Percentiles rank a stretch among this genome's conserved stretches.
phyloP scores from a whole-genome alignment of 2,113 vertebrate genomes.

The Gnathochromis pfefferi region DNA sequence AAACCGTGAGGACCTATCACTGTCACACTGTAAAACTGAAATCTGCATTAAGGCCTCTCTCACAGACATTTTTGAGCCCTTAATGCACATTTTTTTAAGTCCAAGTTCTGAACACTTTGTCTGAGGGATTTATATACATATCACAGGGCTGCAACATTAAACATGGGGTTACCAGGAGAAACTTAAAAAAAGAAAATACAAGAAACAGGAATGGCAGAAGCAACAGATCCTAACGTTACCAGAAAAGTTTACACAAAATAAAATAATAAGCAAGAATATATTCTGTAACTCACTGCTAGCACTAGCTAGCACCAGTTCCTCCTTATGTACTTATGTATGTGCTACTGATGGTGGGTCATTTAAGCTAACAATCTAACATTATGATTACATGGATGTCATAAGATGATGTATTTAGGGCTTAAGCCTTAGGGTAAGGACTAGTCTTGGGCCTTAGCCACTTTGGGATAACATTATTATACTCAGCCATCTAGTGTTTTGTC shows the following conservation, averaged over 20 bases:
- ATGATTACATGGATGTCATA: neutral
- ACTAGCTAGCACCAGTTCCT: neutral
- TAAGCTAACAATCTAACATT: neutral
- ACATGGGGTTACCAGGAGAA: neutral
- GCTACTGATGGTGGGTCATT: neutral
- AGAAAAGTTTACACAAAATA: neutral
- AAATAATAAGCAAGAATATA: neutral
- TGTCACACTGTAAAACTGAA: neutral
- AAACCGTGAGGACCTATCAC: fast-evolving
- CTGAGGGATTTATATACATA: neutral
- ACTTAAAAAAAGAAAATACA: neutral
- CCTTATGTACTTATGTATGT: too few relatives aligned
- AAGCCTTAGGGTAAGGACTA: neutral
- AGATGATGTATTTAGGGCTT: neutral
- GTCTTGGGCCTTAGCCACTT: neutral
- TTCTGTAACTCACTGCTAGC: neutral
- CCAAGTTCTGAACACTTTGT: neutral
- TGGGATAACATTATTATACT: neutral
- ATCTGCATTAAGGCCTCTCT: neutral
- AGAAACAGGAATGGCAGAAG: neutral
- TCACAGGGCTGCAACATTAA: neutral
- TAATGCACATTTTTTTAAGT: neutral
- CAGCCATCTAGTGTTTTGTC: neutral
- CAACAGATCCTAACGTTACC: neutral
- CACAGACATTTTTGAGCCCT: neutral